Evolutionary conservation across 2,797 vertebrate genomes (phyloP), one percentile per base, ranked within the genome.

Genomic region (Atherinosoma microstoma): DNA sequence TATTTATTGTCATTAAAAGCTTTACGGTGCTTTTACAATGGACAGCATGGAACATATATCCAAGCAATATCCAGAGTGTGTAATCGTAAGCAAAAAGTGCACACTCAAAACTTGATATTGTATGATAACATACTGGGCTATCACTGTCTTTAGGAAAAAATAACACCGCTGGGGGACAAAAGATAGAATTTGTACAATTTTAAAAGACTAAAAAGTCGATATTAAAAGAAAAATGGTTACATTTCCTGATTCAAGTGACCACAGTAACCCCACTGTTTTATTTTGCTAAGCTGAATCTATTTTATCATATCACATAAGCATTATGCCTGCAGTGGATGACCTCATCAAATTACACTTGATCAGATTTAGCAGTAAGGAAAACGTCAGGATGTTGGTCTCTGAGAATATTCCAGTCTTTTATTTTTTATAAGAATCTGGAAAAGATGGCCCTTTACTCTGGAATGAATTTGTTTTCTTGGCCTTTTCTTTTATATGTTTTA

Each of bases 11-110:
- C 58, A 63, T 65, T 36, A 40, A 22, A 45, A 66, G 59, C 27
- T 49, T 65, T 53, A 75, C 16, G 16, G 22, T 47, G 22, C 57
- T 61, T 76, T 79, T 77, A 75, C 16, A 67, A 58, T 57, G 32
- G 49, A 59, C 58, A 32, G 47, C 64, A 67, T 54, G 59, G 73
- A 64, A 38, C 11, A 58, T n/a, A 60, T 60, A 53, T 66, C 18
- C 67, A 38, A 75, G 66, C 61, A 72, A 66, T 45, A 62, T 70
- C n/a, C 3, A 66, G n/a, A 53, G 51, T 49, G 57, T 56, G 30
- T 47, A 67, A 10, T 42, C 9, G 57, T 57, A 62, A 64, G 57
- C n/a, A 70, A 64, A 73, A 40, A 66, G 66, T 54, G 45, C 16
- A 49, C 3, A 35, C 30, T 24, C 13, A 9, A 45, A 60, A 58